phyloP scores from a whole-genome alignment of 2,113 vertebrate genomes.

The Lycaon pictus region DNA sequence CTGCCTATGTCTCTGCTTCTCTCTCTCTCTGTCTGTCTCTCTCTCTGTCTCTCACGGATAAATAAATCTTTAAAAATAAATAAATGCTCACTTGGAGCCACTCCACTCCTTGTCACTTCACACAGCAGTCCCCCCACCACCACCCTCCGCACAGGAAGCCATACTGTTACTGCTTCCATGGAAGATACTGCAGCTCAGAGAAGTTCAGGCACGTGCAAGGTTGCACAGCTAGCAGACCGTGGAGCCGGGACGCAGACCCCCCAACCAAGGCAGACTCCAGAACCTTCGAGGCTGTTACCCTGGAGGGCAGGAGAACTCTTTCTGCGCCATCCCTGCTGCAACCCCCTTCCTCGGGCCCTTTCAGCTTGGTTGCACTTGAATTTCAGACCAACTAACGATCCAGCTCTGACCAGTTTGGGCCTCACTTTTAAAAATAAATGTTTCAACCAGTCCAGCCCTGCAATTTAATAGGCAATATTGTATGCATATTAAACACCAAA shows the following conservation, averaged over 20 bases:
- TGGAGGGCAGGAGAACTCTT: not conserved
- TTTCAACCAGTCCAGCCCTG: constrained; percentile 38
- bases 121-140: not conserved
- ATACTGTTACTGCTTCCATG: not conserved
- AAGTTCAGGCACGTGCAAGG: not conserved
- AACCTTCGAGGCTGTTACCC: not conserved
- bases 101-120: too few species aligned
- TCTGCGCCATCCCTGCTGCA: rapidly evolving
- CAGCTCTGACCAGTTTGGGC: not conserved
- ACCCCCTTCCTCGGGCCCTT: not conserved
- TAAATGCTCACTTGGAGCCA: not conserved
- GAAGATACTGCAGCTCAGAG: not conserved
- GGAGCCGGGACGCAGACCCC: not conserved
- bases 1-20: too few species aligned
- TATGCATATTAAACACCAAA: constrained; percentile 77
- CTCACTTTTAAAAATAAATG: constrained; percentile 62
- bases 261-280: not conserved
- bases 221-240: not conserved
- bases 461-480: constrained; percentile 52
- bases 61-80: too few species aligned
- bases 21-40: too few species aligned
- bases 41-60: too few species aligned
- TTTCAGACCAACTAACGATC: constrained; percentile 37
- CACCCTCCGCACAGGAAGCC: rapidly evolving
- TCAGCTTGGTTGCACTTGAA: not conserved